A percentile compares a stretch with the other conserved stretches of the same genome.
These are phyloP conservation scores for Hestina assimilis DNA, from an alignment of 1,140 invertebrate species.

Conservation along the genomic window DNA sequence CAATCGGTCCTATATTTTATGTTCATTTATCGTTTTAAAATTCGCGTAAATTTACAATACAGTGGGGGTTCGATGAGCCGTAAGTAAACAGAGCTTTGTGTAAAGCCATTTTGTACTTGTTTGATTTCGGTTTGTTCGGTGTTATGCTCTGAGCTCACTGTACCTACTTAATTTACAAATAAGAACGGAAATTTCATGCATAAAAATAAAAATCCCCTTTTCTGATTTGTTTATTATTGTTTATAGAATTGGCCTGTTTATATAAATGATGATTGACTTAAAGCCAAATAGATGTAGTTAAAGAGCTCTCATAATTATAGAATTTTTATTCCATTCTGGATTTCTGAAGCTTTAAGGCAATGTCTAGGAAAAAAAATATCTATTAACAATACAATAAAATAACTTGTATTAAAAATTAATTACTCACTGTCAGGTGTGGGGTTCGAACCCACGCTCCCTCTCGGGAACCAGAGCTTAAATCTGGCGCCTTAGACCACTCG, in stretches of 20 bases:
- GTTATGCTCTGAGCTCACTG: neutral
- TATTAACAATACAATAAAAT: neutral
- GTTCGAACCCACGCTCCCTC: constrained; percentile 9
- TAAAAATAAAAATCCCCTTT: too few species aligned
- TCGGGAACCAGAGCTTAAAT: constrained; percentile 10
- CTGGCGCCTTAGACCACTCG: constrained; percentile 9
- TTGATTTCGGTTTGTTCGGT: constrained; percentile 46
- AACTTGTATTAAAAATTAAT: neutral
- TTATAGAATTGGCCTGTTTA: too few species aligned
- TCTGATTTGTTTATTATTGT: too few species aligned
- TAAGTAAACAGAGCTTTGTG: constrained; percentile 57
- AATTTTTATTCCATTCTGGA: neutral
- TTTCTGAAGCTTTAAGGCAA: too few species aligned
- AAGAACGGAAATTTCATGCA: too few species aligned
- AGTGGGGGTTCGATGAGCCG: constrained; percentile 41
- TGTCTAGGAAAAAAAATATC: too few species aligned
- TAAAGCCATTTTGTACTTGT: constrained; percentile 46
- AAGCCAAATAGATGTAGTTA: too few species aligned
- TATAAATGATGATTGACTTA: too few species aligned
- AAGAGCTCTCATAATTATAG: too few species aligned
- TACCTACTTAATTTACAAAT: neutral
- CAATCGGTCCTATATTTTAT: constrained; percentile 49
- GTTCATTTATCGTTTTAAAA: constrained; percentile 49
- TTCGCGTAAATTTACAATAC: constrained; percentile 51
- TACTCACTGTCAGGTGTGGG: neutral